Evolutionary conservation across 2,888 invertebrate species (phyloP).

Genomic region (Hypsopygia costalis): DNA sequence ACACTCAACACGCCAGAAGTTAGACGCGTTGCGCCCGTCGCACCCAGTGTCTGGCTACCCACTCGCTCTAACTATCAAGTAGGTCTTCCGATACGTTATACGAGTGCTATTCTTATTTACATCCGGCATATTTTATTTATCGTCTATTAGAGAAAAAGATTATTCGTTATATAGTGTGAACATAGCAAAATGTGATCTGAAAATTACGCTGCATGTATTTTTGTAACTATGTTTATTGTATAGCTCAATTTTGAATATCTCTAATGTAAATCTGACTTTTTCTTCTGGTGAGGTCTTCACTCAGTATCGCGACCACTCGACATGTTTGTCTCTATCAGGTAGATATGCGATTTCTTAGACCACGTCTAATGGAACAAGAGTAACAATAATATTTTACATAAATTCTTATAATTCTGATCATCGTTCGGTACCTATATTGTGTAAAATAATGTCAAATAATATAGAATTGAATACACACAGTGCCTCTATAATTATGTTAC

Average conservation of each 20-base stretch:
- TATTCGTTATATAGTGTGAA: constrained; percentile 35
- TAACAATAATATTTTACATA: constrained; percentile 27
- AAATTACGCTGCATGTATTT: constrained; percentile 76
- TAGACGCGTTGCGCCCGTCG: background rate
- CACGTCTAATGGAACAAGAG: constrained; percentile 11
- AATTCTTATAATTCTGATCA: constrained; percentile 37
- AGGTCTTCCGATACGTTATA: constrained; percentile 14
- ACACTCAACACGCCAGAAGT: background rate
- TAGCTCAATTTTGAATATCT: constrained; percentile 72
- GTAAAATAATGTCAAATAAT: constrained; percentile 63
- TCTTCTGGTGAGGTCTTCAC: constrained; percentile 2
- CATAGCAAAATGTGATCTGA: constrained; percentile 73
- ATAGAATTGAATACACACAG: constrained; percentile 78
- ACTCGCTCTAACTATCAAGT: constrained; percentile 18
- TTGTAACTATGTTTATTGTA: constrained; percentile 74
- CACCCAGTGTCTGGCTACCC: constrained; percentile 10
- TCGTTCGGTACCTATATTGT: constrained; percentile 44
- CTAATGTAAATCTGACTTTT: constrained; percentile 27
- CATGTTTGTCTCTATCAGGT: background rate
- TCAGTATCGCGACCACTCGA: background rate
- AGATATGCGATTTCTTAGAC: constrained; percentile 3
- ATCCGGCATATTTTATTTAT: constrained; percentile 18
- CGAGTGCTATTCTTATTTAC: constrained; percentile 26
- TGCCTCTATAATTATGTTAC: constrained; percentile 82
- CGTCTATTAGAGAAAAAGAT: constrained; percentile 23